A percentile compares a stretch with the other conserved stretches of the same genome.
These are phyloP conservation scores for Chroicocephalus ridibundus DNA, from an alignment of 2,113 vertebrate species.

Conservation along the genomic window DNA sequence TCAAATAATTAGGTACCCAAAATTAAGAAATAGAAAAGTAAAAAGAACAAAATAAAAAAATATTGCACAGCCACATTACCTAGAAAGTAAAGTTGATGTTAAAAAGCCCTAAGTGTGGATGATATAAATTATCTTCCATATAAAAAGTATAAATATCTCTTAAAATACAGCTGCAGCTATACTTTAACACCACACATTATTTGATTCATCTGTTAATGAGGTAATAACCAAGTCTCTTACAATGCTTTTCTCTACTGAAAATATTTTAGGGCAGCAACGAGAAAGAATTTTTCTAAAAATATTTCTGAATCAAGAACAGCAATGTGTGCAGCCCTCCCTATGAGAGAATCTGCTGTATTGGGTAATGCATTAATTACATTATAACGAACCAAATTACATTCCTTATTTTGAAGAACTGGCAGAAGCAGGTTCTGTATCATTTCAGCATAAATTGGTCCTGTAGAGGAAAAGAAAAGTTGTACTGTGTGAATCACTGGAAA, in stretches of 20 bases:
- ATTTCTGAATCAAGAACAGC: slow-evolving; percentile 99
- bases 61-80: slow-evolving; percentile 85
- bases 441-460: slow-evolving; percentile 96
- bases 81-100: slow-evolving; percentile 82
- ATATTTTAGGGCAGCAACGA: slow-evolving; percentile 96
- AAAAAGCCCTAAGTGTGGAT: slow-evolving; percentile 78
- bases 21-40: slow-evolving; percentile 90
- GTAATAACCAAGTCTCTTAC: slow-evolving; percentile 84
- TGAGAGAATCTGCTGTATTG: slow-evolving; percentile 97
- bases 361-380: slow-evolving; percentile 97
- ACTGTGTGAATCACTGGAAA: not conserved
- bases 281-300: slow-evolving; percentile 99
- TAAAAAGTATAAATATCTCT: slow-evolving; percentile 86
- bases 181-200: slow-evolving; percentile 79
- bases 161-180: slow-evolving; percentile 82
- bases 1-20: slow-evolving; percentile 76
- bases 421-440: slow-evolving; percentile 98
- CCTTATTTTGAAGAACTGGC: slow-evolving; percentile 93
- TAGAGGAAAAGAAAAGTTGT: slow-evolving; percentile 40
- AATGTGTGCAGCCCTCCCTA: slow-evolving; percentile 97
- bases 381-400: slow-evolving; percentile 95
- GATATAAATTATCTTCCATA: slow-evolving; percentile 86
- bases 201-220: slow-evolving; percentile 86
- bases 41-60: slow-evolving; percentile 83
- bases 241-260: slow-evolving; percentile 86